These are phyloP conservation scores for Astreopora myriophthalma DNA, from an alignment of 64 coral and sea anemone genomes.

Conservation along the genomic window DNA sequence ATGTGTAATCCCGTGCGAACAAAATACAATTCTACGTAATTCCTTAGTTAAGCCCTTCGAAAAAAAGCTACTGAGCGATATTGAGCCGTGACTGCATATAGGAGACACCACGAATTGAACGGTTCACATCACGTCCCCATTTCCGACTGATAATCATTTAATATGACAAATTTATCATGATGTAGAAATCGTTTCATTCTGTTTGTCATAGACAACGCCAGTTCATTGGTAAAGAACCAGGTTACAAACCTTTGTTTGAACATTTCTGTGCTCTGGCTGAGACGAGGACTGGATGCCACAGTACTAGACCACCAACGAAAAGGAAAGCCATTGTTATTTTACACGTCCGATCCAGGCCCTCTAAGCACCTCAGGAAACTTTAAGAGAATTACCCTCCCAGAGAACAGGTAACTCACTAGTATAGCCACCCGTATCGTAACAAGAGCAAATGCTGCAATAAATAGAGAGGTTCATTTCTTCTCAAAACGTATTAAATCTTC, in stretches of 20 bases:
- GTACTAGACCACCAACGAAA: conserved; percentile 8
- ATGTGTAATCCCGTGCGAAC: no score
- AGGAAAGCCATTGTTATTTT: conserved; percentile 49
- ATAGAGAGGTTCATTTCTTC: no score
- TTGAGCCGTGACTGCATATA: no score
- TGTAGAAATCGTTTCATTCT: no score
- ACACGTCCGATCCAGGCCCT: neutral
- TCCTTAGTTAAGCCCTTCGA: no score
- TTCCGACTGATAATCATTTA: neutral
- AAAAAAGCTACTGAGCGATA: no score
- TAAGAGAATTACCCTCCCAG: conserved; percentile 31
- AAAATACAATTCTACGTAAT: no score
- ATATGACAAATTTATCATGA: no score
- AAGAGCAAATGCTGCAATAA: no score
- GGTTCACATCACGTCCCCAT: neutral
- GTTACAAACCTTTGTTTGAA: conserved; percentile 11
- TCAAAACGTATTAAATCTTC: neutral
- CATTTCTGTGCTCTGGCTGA: conserved; percentile 36
- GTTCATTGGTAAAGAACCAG: neutral
- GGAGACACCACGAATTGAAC: no score
- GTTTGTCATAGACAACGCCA: neutral
- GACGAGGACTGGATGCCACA: neutral
- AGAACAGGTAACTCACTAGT: neutral
- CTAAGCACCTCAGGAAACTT: conserved; percentile 1
- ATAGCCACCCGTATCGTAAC: no score